Base-by-base conservation (phyloP, 1,140 invertebrate genomes). In the Bombus pyrosoma region DNA sequence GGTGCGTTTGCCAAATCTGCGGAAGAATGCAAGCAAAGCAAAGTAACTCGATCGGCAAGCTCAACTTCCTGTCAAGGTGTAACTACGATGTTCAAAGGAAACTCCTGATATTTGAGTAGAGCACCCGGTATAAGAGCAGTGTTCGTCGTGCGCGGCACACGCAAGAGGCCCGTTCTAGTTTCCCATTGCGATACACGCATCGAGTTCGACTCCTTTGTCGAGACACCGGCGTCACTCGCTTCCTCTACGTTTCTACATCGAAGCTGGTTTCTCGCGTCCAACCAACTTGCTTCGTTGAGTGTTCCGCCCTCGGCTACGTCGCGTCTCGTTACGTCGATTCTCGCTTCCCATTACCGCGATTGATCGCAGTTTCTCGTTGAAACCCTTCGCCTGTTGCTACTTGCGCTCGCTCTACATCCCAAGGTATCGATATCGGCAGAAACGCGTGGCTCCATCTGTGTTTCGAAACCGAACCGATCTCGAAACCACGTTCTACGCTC, bases 121-220 rank as follows among this genome's bases (percentile, higher is more conserved):
- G 22, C 81, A 78, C 43, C 69, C 77, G 10, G n/a, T 73, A 28
- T n/a, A 37, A n/a, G 25, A 41, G 10, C 25, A 22, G 10, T 12
- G 25, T n/a, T 68, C 71, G n/a, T 37, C 4, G 28, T 34, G 22
- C 25, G 66, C 37, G 28, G 39, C 62, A 22, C 47, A 53, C 75
- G 76, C 57, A 43, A 69, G 15, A 86, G 43, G 6, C 34, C 59
- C 75, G 75, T 68, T 84, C 81, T 34, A 86, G 68, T 85, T 81
- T 85, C 47, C 79, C 71, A 75, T 81, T 85, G 74, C 84, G 62
- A 81, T 85, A 43, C 69, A 85, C 78, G 83, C 59, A 81, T 53
- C 78, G 71, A 85, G 53, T 76, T 34, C 22, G 75, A 53, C 71
- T 74, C 78, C 83, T 85, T 85, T 85, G 83, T 81, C 71, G 69